phyloP scores from a whole-genome alignment of 1,140 invertebrate genomes.

The Procambarus clarkii region DNA sequence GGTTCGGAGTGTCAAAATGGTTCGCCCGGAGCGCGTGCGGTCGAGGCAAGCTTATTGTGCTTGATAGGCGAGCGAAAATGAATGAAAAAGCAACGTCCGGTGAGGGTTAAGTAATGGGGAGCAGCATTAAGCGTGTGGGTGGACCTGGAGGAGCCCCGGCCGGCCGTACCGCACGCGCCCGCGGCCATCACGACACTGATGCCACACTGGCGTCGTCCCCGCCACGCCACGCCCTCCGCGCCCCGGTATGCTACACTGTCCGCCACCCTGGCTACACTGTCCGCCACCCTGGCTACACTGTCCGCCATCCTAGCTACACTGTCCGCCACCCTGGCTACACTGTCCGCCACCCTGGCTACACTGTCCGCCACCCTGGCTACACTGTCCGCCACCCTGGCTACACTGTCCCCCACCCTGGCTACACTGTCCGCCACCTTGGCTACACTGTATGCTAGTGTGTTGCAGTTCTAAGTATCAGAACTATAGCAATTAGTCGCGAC shows the following conservation, averaged over 20 bases:
- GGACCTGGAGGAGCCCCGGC: slow-evolving; percentile 4
- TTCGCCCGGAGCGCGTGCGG: neutral
- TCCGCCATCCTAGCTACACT: too few species aligned
- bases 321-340: too few species aligned
- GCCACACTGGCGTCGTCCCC: slow-evolving; percentile 15
- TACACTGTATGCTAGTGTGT: too few species aligned
- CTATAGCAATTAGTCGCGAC: too few species aligned
- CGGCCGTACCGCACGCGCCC: slow-evolving; percentile 38
- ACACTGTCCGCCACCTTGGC: too few species aligned
- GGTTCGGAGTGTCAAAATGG: neutral
- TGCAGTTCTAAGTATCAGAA: too few species aligned
- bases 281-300: too few species aligned
- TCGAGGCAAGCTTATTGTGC: neutral
- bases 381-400: too few species aligned
- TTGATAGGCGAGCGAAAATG: neutral
- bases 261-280: neutral
- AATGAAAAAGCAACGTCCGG: neutral
- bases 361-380: too few species aligned
- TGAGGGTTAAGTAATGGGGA: slow-evolving; percentile 18
- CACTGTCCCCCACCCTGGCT: too few species aligned
- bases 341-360: too few species aligned
- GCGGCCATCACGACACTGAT: slow-evolving; percentile 34
- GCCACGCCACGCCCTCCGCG: slow-evolving; percentile 14
- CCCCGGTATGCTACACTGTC: neutral
- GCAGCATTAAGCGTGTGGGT: slow-evolving; percentile 22